These are phyloP conservation scores for Melitaea athalia DNA, from an alignment of 2,888 invertebrate species.

Conservation along the genomic window DNA sequence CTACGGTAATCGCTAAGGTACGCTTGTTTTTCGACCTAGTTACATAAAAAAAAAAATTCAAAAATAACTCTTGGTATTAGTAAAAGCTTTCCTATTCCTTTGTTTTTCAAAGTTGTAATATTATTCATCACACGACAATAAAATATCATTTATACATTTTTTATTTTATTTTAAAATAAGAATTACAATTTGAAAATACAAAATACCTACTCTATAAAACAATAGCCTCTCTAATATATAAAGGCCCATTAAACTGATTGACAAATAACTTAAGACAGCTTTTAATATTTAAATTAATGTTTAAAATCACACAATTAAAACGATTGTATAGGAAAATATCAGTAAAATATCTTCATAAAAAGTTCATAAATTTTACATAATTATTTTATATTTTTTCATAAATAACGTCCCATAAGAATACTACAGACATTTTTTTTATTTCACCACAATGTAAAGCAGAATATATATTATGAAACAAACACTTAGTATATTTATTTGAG, in stretches of 20 bases:
- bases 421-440: conserved; percentile 13
- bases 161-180: conserved; percentile 12
- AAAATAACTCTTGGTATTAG: too few species aligned
- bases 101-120: not conserved
- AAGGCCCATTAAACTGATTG: conserved; percentile 26
- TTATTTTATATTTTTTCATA: conserved; percentile 4
- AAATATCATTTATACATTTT: not conserved
- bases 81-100: too few species aligned
- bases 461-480: conserved; percentile 18
- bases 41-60: too few species aligned
- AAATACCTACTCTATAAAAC: conserved; percentile 16
- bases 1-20: too few species aligned
- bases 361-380: not conserved
- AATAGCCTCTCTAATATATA: conserved; percentile 16
- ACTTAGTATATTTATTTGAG: conserved; percentile 22
- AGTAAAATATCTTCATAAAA: conserved; percentile 11
- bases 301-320: conserved; percentile 15
- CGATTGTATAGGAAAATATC: conserved; percentile 12
- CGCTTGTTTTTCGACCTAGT: too few species aligned
- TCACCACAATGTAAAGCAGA: conserved; percentile 20
- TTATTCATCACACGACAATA: not conserved
- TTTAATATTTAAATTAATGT: conserved; percentile 9
- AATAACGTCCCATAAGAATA: not conserved
- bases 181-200: conserved; percentile 18
- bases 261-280: conserved; percentile 17